These are phyloP conservation scores for Sminthurinus signatus DNA, from an alignment of 1,140 invertebrate genomes.

Conservation along the genomic window DNA sequence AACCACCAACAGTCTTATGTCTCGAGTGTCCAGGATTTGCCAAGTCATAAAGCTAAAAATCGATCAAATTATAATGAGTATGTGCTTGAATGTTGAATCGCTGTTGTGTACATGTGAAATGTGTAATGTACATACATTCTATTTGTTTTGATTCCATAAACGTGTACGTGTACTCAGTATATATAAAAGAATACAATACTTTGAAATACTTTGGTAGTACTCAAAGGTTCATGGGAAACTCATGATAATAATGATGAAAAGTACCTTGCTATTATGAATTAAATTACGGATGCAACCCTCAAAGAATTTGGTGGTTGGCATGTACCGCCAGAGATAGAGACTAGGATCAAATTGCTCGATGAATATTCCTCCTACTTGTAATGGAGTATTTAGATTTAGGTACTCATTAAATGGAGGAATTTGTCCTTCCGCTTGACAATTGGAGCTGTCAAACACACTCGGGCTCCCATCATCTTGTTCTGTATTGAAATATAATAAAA, in stretches of 20 bases:
- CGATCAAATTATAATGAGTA: not conserved
- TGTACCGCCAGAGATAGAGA: constrained; percentile 76
- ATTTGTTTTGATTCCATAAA: too few species aligned
- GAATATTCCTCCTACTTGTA: constrained; percentile 87
- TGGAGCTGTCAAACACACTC: constrained; percentile 70
- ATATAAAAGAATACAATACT: too few species aligned
- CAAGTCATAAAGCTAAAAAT: constrained; percentile 69
- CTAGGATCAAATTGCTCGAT: constrained; percentile 77
- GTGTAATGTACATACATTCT: too few species aligned
- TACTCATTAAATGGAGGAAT: constrained; percentile 95
- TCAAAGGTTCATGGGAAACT: too few species aligned
- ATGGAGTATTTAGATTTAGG: constrained; percentile 88
- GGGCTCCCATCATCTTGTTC: constrained; percentile 81
- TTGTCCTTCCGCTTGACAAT: constrained; percentile 76
- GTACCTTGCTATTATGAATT: constrained; percentile 84
- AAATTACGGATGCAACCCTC: constrained; percentile 92
- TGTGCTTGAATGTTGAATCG: constrained; percentile 7
- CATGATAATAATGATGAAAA: constrained; percentile 8
- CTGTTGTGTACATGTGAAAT: too few species aligned
- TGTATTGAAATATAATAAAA: too few species aligned
- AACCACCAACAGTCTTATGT: constrained; percentile 69
- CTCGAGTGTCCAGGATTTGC: constrained; percentile 76
- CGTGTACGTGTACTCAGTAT: too few species aligned
- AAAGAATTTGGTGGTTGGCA: constrained; percentile 68
- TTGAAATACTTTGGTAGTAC: too few species aligned